Evolutionary conservation across 2,797 vertebrate species (phyloP).

Genomic region (Ctenopoma kingsleyae): DNA sequence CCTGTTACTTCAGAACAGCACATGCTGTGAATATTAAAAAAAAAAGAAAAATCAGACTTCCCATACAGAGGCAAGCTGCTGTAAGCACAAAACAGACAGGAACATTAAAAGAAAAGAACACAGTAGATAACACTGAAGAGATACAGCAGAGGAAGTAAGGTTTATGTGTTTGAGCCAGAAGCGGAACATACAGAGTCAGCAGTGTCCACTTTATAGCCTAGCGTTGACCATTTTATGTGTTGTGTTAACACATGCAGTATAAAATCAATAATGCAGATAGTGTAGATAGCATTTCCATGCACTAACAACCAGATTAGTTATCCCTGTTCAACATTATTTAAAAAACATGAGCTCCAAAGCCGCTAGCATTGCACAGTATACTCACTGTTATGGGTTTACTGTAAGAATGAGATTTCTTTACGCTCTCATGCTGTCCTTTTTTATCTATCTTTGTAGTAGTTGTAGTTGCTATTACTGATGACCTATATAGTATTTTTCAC

Average conservation of each 20-base stretch:
- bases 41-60: background rate
- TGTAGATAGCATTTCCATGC: slow-evolving; percentile 46
- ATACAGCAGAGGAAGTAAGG: slow-evolving; percentile 8
- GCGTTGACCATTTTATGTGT: slow-evolving; percentile 45
- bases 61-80: background rate
- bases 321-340: slow-evolving; percentile 55
- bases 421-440: slow-evolving; percentile 13
- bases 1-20: slow-evolving; percentile 21
- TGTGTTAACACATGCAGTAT: slow-evolving; percentile 41
- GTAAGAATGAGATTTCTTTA: slow-evolving; percentile 24
- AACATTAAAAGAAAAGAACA: slow-evolving; percentile 1
- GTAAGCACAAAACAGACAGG: background rate
- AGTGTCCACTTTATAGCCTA: slow-evolving; percentile 46
- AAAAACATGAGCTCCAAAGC: slow-evolving; percentile 53
- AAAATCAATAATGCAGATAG: slow-evolving; percentile 64
- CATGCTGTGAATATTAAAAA: background rate
- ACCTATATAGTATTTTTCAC: slow-evolving; percentile 26
- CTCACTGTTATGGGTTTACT: slow-evolving; percentile 20
- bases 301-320: slow-evolving; percentile 48
- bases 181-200: slow-evolving; percentile 49
- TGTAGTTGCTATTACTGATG: slow-evolving; percentile 20
- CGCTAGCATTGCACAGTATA: slow-evolving; percentile 24
- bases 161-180: slow-evolving; percentile 44
- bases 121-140: slow-evolving; percentile 25
- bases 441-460: slow-evolving; percentile 23